Evolutionary conservation across 2,113 vertebrate genomes (phyloP).

Genomic region (Salminus brasiliensis): DNA sequence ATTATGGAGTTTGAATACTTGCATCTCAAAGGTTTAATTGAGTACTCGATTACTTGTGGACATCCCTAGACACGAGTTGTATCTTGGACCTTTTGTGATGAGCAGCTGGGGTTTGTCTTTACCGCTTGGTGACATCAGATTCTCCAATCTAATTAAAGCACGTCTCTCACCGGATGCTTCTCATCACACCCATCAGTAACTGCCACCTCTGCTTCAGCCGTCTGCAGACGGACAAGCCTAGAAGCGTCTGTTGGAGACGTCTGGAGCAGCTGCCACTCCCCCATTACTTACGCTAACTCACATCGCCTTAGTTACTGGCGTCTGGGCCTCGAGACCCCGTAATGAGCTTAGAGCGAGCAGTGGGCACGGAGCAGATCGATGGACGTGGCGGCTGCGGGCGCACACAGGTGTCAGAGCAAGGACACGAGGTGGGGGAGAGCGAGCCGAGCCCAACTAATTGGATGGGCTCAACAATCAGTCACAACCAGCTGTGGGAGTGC

Average conservation of each 20-base stretch:
- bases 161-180: constrained; percentile 40
- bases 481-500: constrained; percentile 57
- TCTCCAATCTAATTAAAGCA: constrained; percentile 45
- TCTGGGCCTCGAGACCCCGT: neutral
- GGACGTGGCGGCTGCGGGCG: constrained; percentile 12
- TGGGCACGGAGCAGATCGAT: constrained; percentile 33
- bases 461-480: constrained; percentile 57
- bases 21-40: neutral
- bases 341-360: constrained; percentile 43
- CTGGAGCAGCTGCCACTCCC: neutral
- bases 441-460: constrained; percentile 47
- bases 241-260: neutral
- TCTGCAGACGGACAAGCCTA: constrained; percentile 9
- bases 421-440: constrained; percentile 37
- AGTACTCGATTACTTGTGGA: neutral
- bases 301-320: neutral
- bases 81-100: constrained; percentile 9
- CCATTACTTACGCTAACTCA: constrained; percentile 1
- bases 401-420: constrained; percentile 51
- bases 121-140: constrained; percentile 18
- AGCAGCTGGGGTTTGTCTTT: constrained; percentile 28
- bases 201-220: constrained; percentile 14
- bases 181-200: constrained; percentile 28
- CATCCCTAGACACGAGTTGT: neutral
- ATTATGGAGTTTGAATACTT: neutral